phyloP scores from a whole-genome alignment of 2,797 vertebrate species.

The Phoxinus dragarum region DNA sequence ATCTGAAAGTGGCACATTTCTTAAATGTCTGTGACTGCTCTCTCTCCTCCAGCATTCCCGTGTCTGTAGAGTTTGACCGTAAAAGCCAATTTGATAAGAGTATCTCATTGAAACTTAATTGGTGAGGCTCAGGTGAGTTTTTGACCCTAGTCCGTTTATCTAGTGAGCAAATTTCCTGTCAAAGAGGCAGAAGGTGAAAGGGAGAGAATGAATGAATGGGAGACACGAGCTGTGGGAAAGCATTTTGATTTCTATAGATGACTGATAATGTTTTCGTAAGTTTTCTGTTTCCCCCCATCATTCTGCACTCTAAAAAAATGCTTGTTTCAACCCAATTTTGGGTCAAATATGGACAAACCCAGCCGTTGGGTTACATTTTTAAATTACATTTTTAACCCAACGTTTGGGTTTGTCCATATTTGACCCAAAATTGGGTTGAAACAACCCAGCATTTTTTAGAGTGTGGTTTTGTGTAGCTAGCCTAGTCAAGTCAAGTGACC shows the following conservation, averaged over 20 bases:
- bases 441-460: too few species aligned
- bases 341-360: too few species aligned
- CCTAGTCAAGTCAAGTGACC: background rate
- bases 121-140: conserved; percentile 54
- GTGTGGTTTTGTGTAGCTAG: too few species aligned
- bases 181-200: conserved; percentile 27
- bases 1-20: conserved; percentile 68
- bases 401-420: too few species aligned
- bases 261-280: conserved; percentile 30
- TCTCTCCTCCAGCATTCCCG: conserved; percentile 32
- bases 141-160: conserved; percentile 55
- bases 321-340: too few species aligned
- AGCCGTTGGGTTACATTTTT: too few species aligned
- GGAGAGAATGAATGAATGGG: background rate
- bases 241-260: conserved; percentile 53
- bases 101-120: conserved; percentile 58
- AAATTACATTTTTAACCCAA: too few species aligned
- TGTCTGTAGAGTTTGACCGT: conserved; percentile 45
- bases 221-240: conserved; percentile 21
- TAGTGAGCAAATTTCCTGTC: conserved; percentile 50
- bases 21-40: conserved; percentile 61
- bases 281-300: conserved; percentile 8
- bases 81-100: conserved; percentile 61
- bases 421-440: too few species aligned
- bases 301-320: background rate